phyloP scores from a whole-genome alignment of 2,888 invertebrate genomes.

The Folsomia manolachei region DNA sequence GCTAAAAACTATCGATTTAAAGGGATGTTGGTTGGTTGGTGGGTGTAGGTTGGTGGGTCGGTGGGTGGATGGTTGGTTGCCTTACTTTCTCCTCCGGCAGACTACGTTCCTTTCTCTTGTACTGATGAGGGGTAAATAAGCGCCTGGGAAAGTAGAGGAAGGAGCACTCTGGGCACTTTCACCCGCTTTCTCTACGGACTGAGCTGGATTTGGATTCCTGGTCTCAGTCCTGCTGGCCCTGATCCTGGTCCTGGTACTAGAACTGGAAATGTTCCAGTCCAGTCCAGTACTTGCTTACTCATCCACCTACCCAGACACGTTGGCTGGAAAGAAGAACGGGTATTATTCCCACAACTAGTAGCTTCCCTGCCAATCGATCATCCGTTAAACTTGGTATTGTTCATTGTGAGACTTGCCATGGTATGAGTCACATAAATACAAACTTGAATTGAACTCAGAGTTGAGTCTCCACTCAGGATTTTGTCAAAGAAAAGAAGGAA shows the following conservation, averaged over 20 bases:
- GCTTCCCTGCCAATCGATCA: conserved; percentile 33
- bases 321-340: neutral
- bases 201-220: too few relatives aligned
- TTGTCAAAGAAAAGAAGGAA: neutral
- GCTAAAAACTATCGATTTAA: neutral
- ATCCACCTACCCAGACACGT: too few relatives aligned
- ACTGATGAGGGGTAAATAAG: neutral
- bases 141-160: neutral
- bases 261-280: too few relatives aligned
- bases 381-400: conserved; percentile 21
- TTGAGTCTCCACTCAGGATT: neutral
- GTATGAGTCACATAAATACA: too few relatives aligned
- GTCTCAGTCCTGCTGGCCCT: neutral
- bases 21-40: neutral
- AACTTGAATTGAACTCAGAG: too few relatives aligned
- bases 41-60: neutral
- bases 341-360: neutral
- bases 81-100: too few relatives aligned
- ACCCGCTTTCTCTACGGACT: too few relatives aligned
- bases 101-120: too few relatives aligned
- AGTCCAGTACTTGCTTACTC: too few relatives aligned
- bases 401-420: neutral
- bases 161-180: neutral
- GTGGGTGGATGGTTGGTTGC: too few relatives aligned
- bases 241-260: neutral